Conservation (phyloP, 1,140 invertebrate species). For the Euura saliciscinereae region DNA sequence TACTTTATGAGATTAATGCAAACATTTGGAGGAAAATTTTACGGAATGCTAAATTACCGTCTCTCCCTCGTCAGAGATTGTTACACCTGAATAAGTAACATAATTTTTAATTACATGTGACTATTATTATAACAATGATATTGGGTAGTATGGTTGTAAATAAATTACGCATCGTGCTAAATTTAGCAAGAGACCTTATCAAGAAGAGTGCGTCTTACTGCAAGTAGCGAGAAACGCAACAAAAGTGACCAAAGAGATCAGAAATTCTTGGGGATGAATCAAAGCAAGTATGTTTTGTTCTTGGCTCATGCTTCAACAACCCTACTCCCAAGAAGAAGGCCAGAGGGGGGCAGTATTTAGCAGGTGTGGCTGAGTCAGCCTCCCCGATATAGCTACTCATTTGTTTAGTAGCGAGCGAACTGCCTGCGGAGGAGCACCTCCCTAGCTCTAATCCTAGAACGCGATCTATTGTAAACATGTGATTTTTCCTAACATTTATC, state of each 20-base stretch:
- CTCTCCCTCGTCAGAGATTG: too few species aligned
- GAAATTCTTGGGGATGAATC: conserved; percentile 40
- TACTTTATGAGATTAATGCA: not conserved
- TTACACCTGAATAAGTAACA: too few species aligned
- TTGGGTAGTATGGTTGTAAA: too few species aligned
- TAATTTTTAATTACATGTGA: too few species aligned
- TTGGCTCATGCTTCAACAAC: conserved; percentile 36
- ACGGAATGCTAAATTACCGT: too few species aligned
- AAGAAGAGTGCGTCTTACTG: conserved; percentile 20
- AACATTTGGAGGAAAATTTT: too few species aligned
- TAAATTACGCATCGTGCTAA: conserved; percentile 21
- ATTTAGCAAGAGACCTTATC: conserved; percentile 39
- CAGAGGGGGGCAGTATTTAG: conserved; percentile 23
- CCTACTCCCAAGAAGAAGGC: conserved; percentile 10
- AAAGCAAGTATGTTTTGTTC: conserved; percentile 54
- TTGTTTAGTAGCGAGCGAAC: conserved; percentile 50
- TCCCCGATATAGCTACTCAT: conserved; percentile 49
- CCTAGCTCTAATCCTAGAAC: conserved; percentile 14
- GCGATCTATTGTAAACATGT: conserved; percentile 1
- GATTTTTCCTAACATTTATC: not conserved
- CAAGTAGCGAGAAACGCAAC: conserved; percentile 23
- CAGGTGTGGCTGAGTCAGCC: conserved; percentile 54
- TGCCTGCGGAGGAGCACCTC: conserved; percentile 51
- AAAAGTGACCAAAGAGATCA: conserved; percentile 21
- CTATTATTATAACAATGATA: not conserved